Conservation (phyloP, 2,113 vertebrate genomes). For the Dasypus novemcinctus region DNA sequence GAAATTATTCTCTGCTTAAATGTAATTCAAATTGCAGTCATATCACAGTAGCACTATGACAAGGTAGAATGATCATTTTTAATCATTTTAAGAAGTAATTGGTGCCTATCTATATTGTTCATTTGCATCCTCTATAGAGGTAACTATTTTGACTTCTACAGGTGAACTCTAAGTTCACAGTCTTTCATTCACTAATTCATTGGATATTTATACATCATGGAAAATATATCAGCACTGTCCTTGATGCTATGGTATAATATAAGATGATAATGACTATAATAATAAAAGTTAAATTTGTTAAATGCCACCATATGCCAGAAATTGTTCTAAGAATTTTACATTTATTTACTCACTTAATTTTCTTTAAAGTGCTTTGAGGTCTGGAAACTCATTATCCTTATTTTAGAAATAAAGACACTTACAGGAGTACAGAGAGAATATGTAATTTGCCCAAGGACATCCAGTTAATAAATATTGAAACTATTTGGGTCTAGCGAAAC, state of each 20-base stretch:
- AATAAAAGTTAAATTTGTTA: not conserved
- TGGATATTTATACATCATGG: not conserved
- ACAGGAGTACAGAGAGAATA: not conserved
- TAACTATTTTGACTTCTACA: not conserved
- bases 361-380: not conserved
- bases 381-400: not conserved
- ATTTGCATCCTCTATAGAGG: not conserved
- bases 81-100: not conserved
- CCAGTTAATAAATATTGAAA: not conserved
- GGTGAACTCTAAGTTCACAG: not conserved
- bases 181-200: not conserved
- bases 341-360: not conserved
- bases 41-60: not conserved
- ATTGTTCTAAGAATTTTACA: not conserved
- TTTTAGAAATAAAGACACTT: not conserved
- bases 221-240: not conserved
- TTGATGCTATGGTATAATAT: not conserved
- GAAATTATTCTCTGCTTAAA: conserved; percentile 3
- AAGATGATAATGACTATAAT: not conserved
- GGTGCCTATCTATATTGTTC: not conserved
- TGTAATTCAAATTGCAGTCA: not conserved
- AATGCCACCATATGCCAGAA: not conserved
- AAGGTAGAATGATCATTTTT: not conserved
- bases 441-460: not conserved
- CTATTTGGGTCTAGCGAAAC: not conserved